Evolutionary conservation across 2,113 vertebrate genomes (phyloP).

Genomic region (Petrocephalus zakoni): DNA sequence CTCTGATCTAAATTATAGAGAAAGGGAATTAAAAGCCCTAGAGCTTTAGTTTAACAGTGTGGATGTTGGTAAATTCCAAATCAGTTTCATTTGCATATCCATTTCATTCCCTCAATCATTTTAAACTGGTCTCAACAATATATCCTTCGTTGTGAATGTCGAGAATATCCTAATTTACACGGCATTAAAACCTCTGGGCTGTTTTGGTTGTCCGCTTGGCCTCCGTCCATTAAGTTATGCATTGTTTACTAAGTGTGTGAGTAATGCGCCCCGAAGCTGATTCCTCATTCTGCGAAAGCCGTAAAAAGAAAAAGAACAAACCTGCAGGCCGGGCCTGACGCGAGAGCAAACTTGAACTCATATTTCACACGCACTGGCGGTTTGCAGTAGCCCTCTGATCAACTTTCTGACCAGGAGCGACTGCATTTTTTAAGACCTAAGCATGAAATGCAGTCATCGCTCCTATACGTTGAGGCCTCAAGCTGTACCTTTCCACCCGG

Average conservation of each 20-base stretch:
- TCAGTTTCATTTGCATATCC: conserved; percentile 23
- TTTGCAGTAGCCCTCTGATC: not conserved
- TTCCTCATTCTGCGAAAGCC: not conserved
- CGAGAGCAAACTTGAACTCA: not conserved
- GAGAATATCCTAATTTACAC: conserved; percentile 22
- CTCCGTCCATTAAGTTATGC: conserved; percentile 3
- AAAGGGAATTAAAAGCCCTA: conserved; percentile 20
- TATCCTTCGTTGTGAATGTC: not conserved
- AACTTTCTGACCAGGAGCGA: not conserved
- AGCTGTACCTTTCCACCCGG: not conserved
- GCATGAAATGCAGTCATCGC: not conserved
- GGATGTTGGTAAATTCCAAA: conserved; percentile 21
- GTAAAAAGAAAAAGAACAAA: not conserved
- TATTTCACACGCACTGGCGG: not conserved
- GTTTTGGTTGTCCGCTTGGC: conserved; percentile 3
- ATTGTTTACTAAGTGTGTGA: conserved; percentile 13
- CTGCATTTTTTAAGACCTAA: conserved; percentile 1
- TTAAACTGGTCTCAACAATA: conserved; percentile 15
- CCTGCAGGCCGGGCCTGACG: not conserved
- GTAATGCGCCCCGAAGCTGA: not conserved
- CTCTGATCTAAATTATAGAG: conserved; percentile 7
- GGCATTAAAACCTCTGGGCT: conserved; percentile 23
- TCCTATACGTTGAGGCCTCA: not conserved
- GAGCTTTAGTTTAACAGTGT: conserved; percentile 21
- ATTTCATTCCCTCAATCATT: conserved; percentile 15